Evolutionary conservation across 1,140 invertebrate species (phyloP).

Genomic region (Elymnias hypermnestra): DNA sequence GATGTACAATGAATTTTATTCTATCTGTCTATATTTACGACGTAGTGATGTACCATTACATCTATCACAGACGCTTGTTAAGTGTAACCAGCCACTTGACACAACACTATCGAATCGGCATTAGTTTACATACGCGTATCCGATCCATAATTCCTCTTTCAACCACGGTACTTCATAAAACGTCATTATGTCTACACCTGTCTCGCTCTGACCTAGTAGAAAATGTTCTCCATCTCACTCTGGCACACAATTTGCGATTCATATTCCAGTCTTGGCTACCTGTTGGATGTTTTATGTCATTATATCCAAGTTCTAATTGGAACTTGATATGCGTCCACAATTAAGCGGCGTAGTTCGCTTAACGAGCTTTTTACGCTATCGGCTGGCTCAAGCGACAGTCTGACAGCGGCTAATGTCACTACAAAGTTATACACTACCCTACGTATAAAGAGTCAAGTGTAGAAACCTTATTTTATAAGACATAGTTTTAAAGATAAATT

Average conservation of each 20-base stretch:
- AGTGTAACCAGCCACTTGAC: slow-evolving; percentile 9
- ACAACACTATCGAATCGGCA: slow-evolving; percentile 18
- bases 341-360: slow-evolving; percentile 57
- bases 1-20: not conserved
- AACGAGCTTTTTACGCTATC: slow-evolving; percentile 54
- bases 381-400: slow-evolving; percentile 4
- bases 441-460: too few relatives aligned
- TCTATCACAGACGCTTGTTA: slow-evolving; percentile 15
- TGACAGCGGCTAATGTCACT: slow-evolving; percentile 1
- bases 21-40: not conserved
- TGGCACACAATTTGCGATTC: slow-evolving; percentile 18
- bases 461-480: too few relatives aligned
- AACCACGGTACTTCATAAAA: slow-evolving; percentile 13
- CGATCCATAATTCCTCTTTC: slow-evolving; percentile 30
- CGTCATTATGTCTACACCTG: slow-evolving; percentile 4
- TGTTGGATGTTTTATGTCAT: slow-evolving; percentile 52
- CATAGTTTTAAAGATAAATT: too few relatives aligned
- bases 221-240: slow-evolving; percentile 12
- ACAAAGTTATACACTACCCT: not conserved
- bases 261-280: slow-evolving; percentile 32
- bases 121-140: slow-evolving; percentile 27
- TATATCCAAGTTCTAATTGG: slow-evolving; percentile 61
- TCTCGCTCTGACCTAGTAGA: slow-evolving; percentile 2
- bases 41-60: not conserved
- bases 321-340: slow-evolving; percentile 66